Evolutionary conservation across 2,797 vertebrate species (phyloP), one percentile per base, ranked within the genome.

Genomic region (Eulemur albifrons): DNA sequence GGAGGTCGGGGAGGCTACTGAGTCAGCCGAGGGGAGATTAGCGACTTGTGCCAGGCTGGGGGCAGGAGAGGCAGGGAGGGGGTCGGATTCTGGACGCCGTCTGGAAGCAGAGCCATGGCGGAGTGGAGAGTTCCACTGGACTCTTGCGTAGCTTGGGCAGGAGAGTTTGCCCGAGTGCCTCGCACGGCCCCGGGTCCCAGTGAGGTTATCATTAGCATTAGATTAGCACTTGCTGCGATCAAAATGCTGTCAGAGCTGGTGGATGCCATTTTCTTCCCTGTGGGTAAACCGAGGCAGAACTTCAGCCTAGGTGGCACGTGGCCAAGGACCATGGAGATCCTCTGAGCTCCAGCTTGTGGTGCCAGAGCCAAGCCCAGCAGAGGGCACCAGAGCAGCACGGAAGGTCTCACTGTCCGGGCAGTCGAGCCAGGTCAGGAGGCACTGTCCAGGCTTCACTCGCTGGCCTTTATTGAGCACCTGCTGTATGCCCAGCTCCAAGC

Each of bases 351-450:
- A 2, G 63, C 61, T 21, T 1, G 1, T 43, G n/a, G 76, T 48
- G 48, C 3, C 48, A 13, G n/a, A 0, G 2, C 52, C 7, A 2
- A 0, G 17, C 40, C 96, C 97, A 96, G 94, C 94, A 97, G 97
- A 90, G 97, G 97, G 97, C 94, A 30, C 70, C 54, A 95, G 93
- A 65, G 8, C 67, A 70, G 20, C 57, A 27, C 1, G 0, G 57
- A 61, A 54, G 63, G 48, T 32, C 59, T 75, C 15, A 0, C 80
- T 1, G 45, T 27, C 35, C 7, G 21, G 43, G 23, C 0, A 0
- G 20, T 6, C 2, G 7, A 38, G 72, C 67, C n/a, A 11, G 43
- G 32, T 5, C n/a, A 0, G 2, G 10, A 1, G 4, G 61, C 11
- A 45, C 67, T 57, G 54, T 7, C 45, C 9, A 15, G 25, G 7